Percentiles rank a stretch among this genome's conserved stretches.
These are phyloP conservation scores for Edolisoma coerulescens DNA, from an alignment of 2,113 vertebrate genomes.

Conservation along the genomic window DNA sequence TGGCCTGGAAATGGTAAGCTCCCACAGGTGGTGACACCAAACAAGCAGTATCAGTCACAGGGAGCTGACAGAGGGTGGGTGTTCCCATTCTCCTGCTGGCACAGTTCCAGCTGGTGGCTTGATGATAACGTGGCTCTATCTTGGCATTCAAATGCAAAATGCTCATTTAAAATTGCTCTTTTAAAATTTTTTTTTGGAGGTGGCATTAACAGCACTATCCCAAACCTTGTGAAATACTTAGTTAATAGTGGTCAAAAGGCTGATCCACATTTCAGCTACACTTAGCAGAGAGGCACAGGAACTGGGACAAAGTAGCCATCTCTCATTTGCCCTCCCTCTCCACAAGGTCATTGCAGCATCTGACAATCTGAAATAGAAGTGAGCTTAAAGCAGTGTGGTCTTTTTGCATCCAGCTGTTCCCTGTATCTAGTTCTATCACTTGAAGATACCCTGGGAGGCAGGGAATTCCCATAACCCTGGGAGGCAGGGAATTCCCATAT, in stretches of 20 bases:
- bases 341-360: background rate
- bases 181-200: background rate
- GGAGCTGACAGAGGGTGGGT: conserved; percentile 25
- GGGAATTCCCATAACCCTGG: background rate
- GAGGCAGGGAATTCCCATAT: background rate
- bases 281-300: background rate
- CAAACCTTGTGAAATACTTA: background rate
- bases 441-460: background rate
- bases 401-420: background rate
- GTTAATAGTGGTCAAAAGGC: background rate
- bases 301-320: background rate
- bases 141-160: background rate
- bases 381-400: background rate
- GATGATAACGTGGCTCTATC: background rate
- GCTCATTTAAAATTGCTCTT: background rate
- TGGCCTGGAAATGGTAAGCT: background rate
- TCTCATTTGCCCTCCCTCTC: background rate
- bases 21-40: conserved; percentile 7
- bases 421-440: background rate
- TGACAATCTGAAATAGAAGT: background rate
- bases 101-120: background rate
- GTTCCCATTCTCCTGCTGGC: background rate
- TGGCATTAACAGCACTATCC: background rate
- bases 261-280: background rate
- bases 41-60: conserved; percentile 11